Evolutionary conservation across 2,888 invertebrate species (phyloP).

Genomic region (Latrodectus elegans): DNA sequence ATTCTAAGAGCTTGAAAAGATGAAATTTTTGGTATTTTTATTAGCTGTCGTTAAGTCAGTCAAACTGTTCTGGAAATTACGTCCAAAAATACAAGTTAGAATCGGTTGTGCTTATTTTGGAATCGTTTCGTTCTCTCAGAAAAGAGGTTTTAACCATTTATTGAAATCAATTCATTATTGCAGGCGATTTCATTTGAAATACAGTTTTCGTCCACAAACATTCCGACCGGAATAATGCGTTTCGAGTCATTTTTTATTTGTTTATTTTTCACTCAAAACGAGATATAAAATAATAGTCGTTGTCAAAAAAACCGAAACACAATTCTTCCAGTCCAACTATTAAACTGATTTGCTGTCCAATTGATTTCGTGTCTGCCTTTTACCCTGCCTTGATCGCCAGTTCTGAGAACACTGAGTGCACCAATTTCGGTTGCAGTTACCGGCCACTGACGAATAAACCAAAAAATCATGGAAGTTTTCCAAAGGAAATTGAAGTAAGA

Average conservation of each 20-base stretch:
- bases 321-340: slow-evolving; percentile 48
- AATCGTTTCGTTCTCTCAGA: not conserved
- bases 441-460: slow-evolving; percentile 47
- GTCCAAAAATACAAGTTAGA: too few relatives aligned
- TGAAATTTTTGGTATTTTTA: too few relatives aligned
- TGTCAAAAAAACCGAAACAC: slow-evolving; percentile 48
- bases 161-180: slow-evolving; percentile 46
- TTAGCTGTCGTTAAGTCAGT: too few relatives aligned
- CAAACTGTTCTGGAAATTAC: too few relatives aligned
- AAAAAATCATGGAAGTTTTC: slow-evolving; percentile 42
- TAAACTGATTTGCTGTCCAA: slow-evolving; percentile 58
- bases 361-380: slow-evolving; percentile 52
- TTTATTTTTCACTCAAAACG: not conserved
- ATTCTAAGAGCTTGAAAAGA: too few relatives aligned
- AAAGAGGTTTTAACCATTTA: not conserved
- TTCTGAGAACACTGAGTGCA: slow-evolving; percentile 42
- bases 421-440: slow-evolving; percentile 46
- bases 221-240: slow-evolving; percentile 32
- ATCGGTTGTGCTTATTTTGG: too few relatives aligned
- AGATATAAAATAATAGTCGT: slow-evolving; percentile 52
- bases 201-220: slow-evolving; percentile 19
- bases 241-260: slow-evolving; percentile 27
- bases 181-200: not conserved
- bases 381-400: slow-evolving; percentile 26
- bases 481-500: slow-evolving; percentile 21